Evolutionary conservation across 1,140 invertebrate genomes (phyloP).

Genomic region (Dermatophagoides farinae): DNA sequence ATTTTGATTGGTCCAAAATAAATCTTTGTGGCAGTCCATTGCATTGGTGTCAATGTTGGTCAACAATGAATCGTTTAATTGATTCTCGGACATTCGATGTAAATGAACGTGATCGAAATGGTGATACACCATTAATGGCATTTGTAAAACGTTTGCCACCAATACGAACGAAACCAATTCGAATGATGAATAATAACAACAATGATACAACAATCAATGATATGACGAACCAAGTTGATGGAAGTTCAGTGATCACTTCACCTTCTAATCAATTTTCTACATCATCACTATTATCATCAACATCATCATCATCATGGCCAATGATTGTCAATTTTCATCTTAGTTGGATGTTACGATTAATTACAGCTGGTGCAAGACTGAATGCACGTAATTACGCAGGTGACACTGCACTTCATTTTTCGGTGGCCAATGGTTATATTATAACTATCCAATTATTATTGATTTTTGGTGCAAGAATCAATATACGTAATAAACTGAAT

Average conservation of each 20-base stretch:
- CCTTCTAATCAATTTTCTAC: too few relatives aligned
- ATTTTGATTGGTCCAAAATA: background rate
- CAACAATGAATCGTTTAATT: background rate
- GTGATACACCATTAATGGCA: constrained; percentile 3
- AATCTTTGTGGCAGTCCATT: background rate
- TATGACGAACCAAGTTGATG: too few relatives aligned
- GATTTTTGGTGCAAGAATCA: background rate
- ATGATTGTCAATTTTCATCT: background rate
- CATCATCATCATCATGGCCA: background rate
- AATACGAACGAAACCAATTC: background rate
- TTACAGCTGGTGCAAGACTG: background rate
- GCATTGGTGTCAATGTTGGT: background rate
- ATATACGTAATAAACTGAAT: background rate
- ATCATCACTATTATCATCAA: background rate
- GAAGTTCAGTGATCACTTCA: too few relatives aligned
- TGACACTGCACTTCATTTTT: background rate
- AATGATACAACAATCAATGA: too few relatives aligned
- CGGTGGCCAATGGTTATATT: background rate
- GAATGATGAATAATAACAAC: too few relatives aligned
- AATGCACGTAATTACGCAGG: background rate
- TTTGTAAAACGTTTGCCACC: background rate
- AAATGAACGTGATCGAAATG: background rate
- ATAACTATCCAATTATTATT: background rate
- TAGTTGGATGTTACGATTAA: background rate
- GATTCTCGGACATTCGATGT: background rate